These are phyloP conservation scores for Meandrina meandrites DNA, from an alignment of 92 coral and sea anemone species.

Conservation along the genomic window DNA sequence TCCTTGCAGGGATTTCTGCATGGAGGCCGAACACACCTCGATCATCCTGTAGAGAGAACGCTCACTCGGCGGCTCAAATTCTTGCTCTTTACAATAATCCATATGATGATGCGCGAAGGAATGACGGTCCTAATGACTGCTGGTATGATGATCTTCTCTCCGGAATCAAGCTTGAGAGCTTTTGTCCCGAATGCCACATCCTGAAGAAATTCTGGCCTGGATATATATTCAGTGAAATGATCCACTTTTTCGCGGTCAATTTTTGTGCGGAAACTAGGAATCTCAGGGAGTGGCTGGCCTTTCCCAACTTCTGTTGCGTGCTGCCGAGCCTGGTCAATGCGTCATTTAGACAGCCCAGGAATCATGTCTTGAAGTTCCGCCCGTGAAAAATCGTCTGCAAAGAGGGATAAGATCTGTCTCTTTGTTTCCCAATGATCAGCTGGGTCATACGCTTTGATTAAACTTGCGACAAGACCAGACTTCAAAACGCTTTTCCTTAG, in stretches of 20 bases:
- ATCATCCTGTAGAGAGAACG: constrained; percentile 39
- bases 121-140: constrained; percentile 41
- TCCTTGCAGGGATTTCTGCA: constrained; percentile 49
- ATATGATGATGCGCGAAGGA: constrained; percentile 40
- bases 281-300: constrained; percentile 44
- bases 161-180: constrained; percentile 42
- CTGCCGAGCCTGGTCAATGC: constrained; percentile 58
- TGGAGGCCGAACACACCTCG: constrained; percentile 50
- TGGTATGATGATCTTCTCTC: constrained; percentile 49
- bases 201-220: constrained; percentile 35
- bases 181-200: constrained; percentile 53
- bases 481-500: constrained; percentile 43
- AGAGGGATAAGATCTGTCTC: constrained; percentile 54
- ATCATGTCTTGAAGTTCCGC: constrained; percentile 56
- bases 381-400: constrained; percentile 66
- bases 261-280: constrained; percentile 22
- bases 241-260: constrained; percentile 41
- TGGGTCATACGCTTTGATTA: constrained; percentile 40
- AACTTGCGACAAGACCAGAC: constrained; percentile 30
- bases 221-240: constrained; percentile 45
- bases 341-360: constrained; percentile 51
- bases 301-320: constrained; percentile 43
- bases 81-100: constrained; percentile 33
- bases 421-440: constrained; percentile 56
- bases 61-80: constrained; percentile 43